These are phyloP conservation scores for Ectropis crepuscularia DNA, from an alignment of 2,888 invertebrate genomes.

Conservation along the genomic window DNA sequence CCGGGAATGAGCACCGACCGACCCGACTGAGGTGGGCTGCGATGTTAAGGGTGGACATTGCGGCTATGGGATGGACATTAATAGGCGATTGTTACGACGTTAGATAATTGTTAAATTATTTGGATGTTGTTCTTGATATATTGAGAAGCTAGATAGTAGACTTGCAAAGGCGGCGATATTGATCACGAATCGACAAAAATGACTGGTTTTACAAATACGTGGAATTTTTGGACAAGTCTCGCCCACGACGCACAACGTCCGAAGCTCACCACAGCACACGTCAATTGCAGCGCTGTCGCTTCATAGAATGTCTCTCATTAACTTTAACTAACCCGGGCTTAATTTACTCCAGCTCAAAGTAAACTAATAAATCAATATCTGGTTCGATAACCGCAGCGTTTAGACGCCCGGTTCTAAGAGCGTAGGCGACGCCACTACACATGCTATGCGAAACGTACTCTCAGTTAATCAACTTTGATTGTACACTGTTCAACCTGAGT, in stretches of 20 bases:
- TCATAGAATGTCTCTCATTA: slow-evolving; percentile 32
- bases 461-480: slow-evolving; percentile 11
- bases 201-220: too few relatives aligned
- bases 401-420: slow-evolving; percentile 43
- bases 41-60: too few relatives aligned
- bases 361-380: slow-evolving; percentile 52
- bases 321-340: slow-evolving; percentile 34
- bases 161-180: too few relatives aligned
- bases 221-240: background rate
- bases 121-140: too few relatives aligned
- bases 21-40: too few relatives aligned
- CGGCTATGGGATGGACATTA: too few relatives aligned
- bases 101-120: too few relatives aligned
- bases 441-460: background rate
- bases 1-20: too few relatives aligned
- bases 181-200: too few relatives aligned
- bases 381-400: slow-evolving; percentile 51
- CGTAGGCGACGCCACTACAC: slow-evolving; percentile 49
- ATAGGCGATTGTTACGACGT: too few relatives aligned
- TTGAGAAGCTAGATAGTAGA: too few relatives aligned
- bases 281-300: slow-evolving; percentile 36
- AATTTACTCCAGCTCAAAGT: slow-evolving; percentile 40
- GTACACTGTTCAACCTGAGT: background rate
- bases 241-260: background rate
- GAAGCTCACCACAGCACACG: slow-evolving; percentile 9